Evolutionary conservation across 2,888 invertebrate species (phyloP), one percentile per base, ranked within the genome.

Genomic region (Lissocephala sabroskyi): DNA sequence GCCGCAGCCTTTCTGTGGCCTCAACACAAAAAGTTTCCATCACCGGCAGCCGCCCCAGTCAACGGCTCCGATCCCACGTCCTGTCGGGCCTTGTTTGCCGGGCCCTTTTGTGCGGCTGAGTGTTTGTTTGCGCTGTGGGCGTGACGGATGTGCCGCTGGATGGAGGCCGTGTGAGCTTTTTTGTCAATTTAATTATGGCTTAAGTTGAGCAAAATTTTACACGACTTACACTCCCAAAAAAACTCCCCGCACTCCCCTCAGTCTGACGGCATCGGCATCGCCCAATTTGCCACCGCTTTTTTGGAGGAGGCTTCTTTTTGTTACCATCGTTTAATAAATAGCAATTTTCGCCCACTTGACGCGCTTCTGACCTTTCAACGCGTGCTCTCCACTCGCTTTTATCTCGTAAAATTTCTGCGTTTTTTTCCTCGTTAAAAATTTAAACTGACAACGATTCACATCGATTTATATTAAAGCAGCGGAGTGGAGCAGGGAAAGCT

Each of bases 181-280:
- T 61, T 59, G 71, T 59, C 58, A 70, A 66, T 74, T 70, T 56
- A 60, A 74, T 74, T 77, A 74, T 41, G 52, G 55, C 67, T 54
- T 45, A 55, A 52, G 48, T 61, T 66, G 61, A 66, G 58, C 50
- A 50, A 65, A 65, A 68, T 68, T 65, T 65, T 49, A 65, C 67
- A 74, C 63, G 77, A 74, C 70, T 77, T 70, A 74, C 70, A 74
- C 45, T 30, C 30, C 30, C 30, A 30, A 11, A 26, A 26, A 6
- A 26, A 4, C n/a, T n/a, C n/a, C 30, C 6, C 30, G 4, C 30
- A 30, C 6, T 5, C 6, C 3, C n/a, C 6, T 30, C 30, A 30
- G 11, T 3, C 30, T 30, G 3, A 30, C 29, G 26, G 9, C 9
- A 2, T 18, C 19, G 37, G 19, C 1, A 10, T n/a, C 18, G 9